Percentiles rank a stretch among this genome's conserved stretches.
Conservation (phyloP, 23 tunicate species). For the Styela clava region DNA sequence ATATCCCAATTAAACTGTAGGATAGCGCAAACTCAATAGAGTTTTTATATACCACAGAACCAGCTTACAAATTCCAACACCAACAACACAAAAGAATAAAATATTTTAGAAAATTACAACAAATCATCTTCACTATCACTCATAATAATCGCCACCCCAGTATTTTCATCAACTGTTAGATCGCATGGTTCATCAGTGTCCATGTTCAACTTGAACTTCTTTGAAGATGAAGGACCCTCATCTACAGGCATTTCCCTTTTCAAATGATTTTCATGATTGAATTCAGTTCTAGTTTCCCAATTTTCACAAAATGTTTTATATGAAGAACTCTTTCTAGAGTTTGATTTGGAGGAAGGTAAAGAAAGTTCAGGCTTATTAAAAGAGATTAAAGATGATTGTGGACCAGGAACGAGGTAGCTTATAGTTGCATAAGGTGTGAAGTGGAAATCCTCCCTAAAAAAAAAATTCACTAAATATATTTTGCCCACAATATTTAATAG, state of each 20-base stretch:
- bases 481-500: too few species aligned
- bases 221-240: neutral
- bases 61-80: too few species aligned
- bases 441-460: slow-evolving; percentile 72
- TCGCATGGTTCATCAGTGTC: neutral
- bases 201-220: neutral
- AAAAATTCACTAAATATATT: too few species aligned
- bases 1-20: too few species aligned
- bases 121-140: slow-evolving; percentile 26
- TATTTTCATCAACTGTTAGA: neutral
- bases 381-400: neutral
- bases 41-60: too few species aligned
- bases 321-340: too few species aligned
- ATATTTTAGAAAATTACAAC: too few species aligned
- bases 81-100: too few species aligned
- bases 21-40: too few species aligned
- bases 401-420: slow-evolving; percentile 69
- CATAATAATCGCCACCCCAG: neutral
- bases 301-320: neutral
- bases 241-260: neutral
- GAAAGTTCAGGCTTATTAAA: neutral
- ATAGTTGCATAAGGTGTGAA: slow-evolving; percentile 89
- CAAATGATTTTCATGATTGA: neutral
- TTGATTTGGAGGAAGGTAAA: neutral
- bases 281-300: neutral